Percentiles rank a stretch among this genome's conserved stretches.
phyloP scores from a whole-genome alignment of 2,113 vertebrate genomes.

The Protobothrops mucrosquamatus region DNA sequence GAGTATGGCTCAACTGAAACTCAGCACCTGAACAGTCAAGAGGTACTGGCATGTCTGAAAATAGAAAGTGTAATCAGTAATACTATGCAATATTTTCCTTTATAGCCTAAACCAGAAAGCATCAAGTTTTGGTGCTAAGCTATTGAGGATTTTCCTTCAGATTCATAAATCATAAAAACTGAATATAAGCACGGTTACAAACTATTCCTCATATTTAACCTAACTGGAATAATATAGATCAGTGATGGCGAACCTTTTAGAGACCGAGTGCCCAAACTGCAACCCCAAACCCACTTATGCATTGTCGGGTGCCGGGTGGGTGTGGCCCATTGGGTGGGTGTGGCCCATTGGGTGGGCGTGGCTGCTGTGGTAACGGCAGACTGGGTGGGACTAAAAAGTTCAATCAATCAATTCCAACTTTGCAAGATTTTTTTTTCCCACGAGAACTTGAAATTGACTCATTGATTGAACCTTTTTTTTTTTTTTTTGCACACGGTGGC shows the following conservation, averaged over 20 bases:
- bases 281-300: too few relatives aligned
- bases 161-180: not conserved
- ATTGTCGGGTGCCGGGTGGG: too few relatives aligned
- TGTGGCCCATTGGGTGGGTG: too few relatives aligned
- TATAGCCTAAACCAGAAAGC: not conserved
- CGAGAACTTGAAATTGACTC: too few relatives aligned
- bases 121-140: not conserved
- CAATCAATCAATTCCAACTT: too few relatives aligned
- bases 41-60: constrained; percentile 71
- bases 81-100: not conserved
- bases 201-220: not conserved
- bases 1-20: constrained; percentile 56
- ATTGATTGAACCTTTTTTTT: too few relatives aligned
- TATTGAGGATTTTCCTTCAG: not conserved
- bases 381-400: too few relatives aligned
- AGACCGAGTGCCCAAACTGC: too few relatives aligned
- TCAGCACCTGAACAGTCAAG: constrained; percentile 64
- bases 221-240: not conserved
- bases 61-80: not conserved
- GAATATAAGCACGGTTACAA: not conserved
- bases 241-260: not conserved
- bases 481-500: too few relatives aligned
- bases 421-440: too few relatives aligned
- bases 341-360: too few relatives aligned
- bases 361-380: too few relatives aligned